These are phyloP conservation scores for Drosophila merina DNA, from an alignment of 2,888 invertebrate species.

Conservation along the genomic window DNA sequence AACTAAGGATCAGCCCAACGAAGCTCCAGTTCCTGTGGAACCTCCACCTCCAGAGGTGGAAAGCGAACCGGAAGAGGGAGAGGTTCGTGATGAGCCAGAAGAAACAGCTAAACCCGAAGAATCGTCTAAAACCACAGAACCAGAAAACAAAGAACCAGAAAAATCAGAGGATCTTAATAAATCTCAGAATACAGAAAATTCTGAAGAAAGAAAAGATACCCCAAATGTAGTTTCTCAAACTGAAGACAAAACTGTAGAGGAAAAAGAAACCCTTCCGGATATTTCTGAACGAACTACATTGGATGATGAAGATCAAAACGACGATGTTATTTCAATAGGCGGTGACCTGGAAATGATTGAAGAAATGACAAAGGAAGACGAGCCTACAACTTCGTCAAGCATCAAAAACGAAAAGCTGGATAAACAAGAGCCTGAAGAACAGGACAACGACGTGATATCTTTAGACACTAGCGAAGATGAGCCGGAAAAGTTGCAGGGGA, in stretches of 20 bases:
- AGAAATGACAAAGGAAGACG: conserved; percentile 71
- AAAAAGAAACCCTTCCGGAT: neutral
- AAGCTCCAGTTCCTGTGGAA: conserved; percentile 2
- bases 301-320: conserved; percentile 82
- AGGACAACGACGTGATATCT: conserved; percentile 77
- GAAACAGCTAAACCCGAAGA: conserved; percentile 15
- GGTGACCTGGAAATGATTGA: conserved; percentile 84
- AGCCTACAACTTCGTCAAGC: conserved; percentile 23
- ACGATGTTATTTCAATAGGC: conserved; percentile 83
- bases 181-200: neutral
- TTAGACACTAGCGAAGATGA: conserved; percentile 81
- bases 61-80: conserved; percentile 75
- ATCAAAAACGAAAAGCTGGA: conserved; percentile 56
- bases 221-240: neutral
- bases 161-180: neutral
- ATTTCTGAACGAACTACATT: conserved; percentile 81
- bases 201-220: neutral
- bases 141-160: neutral
- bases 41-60: conserved; percentile 48
- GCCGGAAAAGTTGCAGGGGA: conserved; percentile 55
- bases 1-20: conserved; percentile 2
- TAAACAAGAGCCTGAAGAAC: conserved; percentile 49
- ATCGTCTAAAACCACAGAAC: neutral
- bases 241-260: too few relatives aligned
- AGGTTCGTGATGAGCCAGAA: conserved; percentile 57